Conservation (phyloP, 2,797 vertebrate species). For the Trematomus bernacchii region DNA sequence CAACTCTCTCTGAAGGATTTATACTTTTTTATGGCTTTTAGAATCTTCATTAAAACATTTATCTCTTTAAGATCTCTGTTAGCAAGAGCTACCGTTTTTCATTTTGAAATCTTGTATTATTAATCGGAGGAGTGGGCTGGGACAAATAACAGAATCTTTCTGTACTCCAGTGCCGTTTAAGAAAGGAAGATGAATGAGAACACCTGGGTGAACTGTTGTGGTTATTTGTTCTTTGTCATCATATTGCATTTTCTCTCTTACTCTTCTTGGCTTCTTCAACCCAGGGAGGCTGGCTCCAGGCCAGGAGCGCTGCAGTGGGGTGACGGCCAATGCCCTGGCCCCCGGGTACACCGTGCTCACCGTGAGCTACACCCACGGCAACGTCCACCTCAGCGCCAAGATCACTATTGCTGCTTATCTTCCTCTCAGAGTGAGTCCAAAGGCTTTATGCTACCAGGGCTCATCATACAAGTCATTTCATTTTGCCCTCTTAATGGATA, state of each 20-base stretch:
- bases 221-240: slow-evolving; percentile 29
- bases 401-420: slow-evolving; percentile 92
- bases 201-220: slow-evolving; percentile 12
- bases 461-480: neutral
- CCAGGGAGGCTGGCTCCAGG: slow-evolving; percentile 81
- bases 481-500: neutral
- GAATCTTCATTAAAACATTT: slow-evolving; percentile 26
- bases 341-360: slow-evolving; percentile 86
- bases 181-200: slow-evolving; percentile 31
- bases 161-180: slow-evolving; percentile 12
- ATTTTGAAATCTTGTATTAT: slow-evolving; percentile 36
- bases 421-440: slow-evolving; percentile 88
- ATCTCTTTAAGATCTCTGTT: slow-evolving; percentile 37
- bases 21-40: slow-evolving; percentile 23
- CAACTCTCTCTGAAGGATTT: neutral
- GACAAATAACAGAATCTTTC: slow-evolving; percentile 12
- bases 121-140: slow-evolving; percentile 24
- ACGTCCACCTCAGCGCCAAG: slow-evolving; percentile 89
- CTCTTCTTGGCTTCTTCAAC: slow-evolving; percentile 26
- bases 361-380: slow-evolving; percentile 87
- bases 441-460: slow-evolving; percentile 16
- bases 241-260: slow-evolving; percentile 17
- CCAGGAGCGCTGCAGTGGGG: slow-evolving; percentile 83
- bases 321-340: slow-evolving; percentile 87
- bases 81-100: slow-evolving; percentile 31